Evolutionary conservation across 2,888 invertebrate genomes (phyloP).

Genomic region (Strigamia crassipes): DNA sequence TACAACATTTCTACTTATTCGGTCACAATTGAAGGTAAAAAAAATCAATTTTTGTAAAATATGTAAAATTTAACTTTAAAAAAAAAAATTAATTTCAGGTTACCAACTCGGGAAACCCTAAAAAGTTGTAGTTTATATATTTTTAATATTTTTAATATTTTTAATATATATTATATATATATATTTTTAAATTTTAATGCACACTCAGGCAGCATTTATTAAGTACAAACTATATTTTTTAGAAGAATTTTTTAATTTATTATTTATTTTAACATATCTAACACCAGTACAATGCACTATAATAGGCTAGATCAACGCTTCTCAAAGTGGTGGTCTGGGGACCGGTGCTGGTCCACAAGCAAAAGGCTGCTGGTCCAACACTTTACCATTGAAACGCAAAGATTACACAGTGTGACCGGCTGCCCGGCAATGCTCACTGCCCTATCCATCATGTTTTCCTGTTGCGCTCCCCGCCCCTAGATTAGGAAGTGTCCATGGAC

Average conservation of each 20-base stretch:
- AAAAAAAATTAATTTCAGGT: background rate
- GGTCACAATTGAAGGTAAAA: background rate
- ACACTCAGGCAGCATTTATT: background rate
- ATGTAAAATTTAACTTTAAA: background rate
- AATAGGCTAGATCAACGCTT: too few species aligned
- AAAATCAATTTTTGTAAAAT: background rate
- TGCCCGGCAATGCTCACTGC: too few species aligned
- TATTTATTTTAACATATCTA: background rate
- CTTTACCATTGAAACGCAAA: too few species aligned
- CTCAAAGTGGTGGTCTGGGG: too few species aligned
- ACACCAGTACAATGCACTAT: background rate
- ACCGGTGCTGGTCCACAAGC: too few species aligned
- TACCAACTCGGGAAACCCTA: background rate
- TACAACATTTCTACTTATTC: slow-evolving; percentile 26
- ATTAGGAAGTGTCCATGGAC: too few species aligned
- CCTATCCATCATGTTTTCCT: too few species aligned
- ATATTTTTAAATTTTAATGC: background rate
- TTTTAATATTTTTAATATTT: background rate
- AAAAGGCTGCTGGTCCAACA: too few species aligned
- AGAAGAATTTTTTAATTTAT: background rate
- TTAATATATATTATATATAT: too few species aligned
- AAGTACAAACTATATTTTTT: slow-evolving; percentile 21
- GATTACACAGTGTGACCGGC: too few species aligned
- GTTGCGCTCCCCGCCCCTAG: too few species aligned
- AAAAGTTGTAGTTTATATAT: background rate